These are phyloP conservation scores for Dermochelys coriacea DNA, from an alignment of 2,797 vertebrate species.

Conservation along the genomic window DNA sequence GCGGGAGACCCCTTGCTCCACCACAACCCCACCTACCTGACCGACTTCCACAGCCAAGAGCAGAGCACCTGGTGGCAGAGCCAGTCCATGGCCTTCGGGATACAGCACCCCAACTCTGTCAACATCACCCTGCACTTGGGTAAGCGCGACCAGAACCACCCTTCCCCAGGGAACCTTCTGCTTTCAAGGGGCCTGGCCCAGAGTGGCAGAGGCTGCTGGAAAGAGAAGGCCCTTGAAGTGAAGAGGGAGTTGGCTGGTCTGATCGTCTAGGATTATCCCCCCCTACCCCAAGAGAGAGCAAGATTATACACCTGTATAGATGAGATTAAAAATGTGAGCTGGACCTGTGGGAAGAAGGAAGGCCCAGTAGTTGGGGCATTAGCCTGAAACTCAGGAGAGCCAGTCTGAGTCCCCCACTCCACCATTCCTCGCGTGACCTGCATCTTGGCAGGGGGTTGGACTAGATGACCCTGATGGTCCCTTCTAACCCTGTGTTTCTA, in stretches of 20 bases:
- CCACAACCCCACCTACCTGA: constrained; percentile 89
- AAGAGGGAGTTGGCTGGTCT: not conserved
- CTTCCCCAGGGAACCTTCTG: not conserved
- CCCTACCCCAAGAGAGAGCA: not conserved
- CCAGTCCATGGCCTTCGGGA: constrained; percentile 93
- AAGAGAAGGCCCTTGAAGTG: not conserved
- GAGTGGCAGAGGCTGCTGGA: not conserved
- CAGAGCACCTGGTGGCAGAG: constrained; percentile 98
- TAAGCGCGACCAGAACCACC: constrained; percentile 74
- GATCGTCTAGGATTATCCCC: not conserved
- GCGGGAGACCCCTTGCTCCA: constrained; percentile 75
- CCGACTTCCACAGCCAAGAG: constrained; percentile 92
- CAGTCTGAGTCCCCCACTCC: not conserved
- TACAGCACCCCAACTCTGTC: constrained; percentile 92
- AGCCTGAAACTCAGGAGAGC: not conserved
- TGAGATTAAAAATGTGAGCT: not conserved
- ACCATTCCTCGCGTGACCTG: not conserved
- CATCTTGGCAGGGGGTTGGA: not conserved
- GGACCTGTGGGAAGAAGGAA: not conserved
- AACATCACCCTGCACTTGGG: constrained; percentile 91
- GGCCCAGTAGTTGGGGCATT: not conserved
- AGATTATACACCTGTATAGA: not conserved
- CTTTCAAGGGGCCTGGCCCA: not conserved
- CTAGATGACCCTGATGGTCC: not conserved
- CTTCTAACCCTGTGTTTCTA: not conserved